phyloP scores from a whole-genome alignment of 2,113 vertebrate genomes.

The Periophthalmus modestus region DNA sequence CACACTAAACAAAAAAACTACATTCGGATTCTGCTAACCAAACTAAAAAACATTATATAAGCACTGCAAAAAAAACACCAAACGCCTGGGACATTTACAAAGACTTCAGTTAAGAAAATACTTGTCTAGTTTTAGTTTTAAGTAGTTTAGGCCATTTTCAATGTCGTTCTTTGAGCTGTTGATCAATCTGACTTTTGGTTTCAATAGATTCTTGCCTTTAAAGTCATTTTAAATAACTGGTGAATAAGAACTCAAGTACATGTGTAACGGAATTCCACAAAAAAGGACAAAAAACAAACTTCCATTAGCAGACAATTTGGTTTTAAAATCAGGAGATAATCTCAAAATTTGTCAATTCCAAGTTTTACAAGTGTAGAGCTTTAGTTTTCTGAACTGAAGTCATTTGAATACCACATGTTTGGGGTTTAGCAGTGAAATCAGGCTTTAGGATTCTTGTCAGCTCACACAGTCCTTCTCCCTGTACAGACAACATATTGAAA shows the following conservation, averaged over 20 bases:
- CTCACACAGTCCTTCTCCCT: constrained; percentile 59
- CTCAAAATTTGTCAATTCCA: constrained; percentile 29
- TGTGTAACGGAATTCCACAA: not conserved
- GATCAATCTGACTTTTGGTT: not conserved
- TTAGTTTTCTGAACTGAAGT: too few species aligned
- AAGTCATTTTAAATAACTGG: not conserved
- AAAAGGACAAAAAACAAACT: too few species aligned
- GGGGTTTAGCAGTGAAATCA: not conserved
- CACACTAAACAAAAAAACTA: constrained; percentile 91
- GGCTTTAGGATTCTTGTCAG: constrained; percentile 71
- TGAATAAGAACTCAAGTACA: not conserved
- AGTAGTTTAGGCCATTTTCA: not conserved
- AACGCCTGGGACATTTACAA: not conserved
- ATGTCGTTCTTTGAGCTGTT: not conserved
- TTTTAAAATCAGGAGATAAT: not conserved
- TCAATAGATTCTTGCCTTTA: not conserved
- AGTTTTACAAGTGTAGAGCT: not conserved
- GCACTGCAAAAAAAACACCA: not conserved
- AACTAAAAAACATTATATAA: not conserved
- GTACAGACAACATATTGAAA: constrained; percentile 46
- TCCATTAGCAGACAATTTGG: not conserved
- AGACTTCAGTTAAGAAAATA: not conserved
- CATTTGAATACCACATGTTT: not conserved
- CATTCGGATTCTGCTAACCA: constrained; percentile 78
- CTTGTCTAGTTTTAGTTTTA: not conserved